Base-by-base conservation (phyloP, 2,113 vertebrate species). In the Boleophthalmus pectinirostris region DNA sequence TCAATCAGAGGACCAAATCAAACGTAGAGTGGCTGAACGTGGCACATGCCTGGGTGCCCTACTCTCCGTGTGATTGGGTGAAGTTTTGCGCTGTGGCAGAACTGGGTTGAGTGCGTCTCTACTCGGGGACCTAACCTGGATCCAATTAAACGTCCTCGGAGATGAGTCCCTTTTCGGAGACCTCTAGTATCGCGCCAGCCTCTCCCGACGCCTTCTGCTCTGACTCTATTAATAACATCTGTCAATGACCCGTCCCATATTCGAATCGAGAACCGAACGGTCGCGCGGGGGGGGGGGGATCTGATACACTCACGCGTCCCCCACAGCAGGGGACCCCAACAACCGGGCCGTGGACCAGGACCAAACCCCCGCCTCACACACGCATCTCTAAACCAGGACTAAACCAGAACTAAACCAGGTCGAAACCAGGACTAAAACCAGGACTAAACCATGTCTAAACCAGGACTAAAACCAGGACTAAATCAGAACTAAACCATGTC, bases 81-180 rank as follows among this genome's bases (percentile, higher is more conserved):
- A 84, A 88, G 85, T 88, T n/a, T 87, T 86, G 47, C 9, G 3
- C 70, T 14, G 57, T 88, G 87, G 88, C 92, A 94, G 91, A 94
- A 93, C 54, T 92, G 88, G 93, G 92, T 92, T 93, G 92, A 82
- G 84, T 75, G 79, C 82, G 82, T 87, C 82, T 92, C 83, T 82
- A 93, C 92, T 92, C 75, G 78, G 93, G 94, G 94, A 93, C 87
- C 85, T 94, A 94, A 93, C 93, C 93, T 90, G 90, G 87, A 94
- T 94, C 90, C 83, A 90, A 92, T 91, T 89, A 88, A 80, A 87
- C 12, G 29, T 86, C 89, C 91, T 90, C 21, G 8, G 87, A 90
- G 89, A 93, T 77, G 70, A 79, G 75, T 61, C 73, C 85, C 84
- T 85, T 87, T 87, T 83, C 75, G 82, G 69, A 87, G 88, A 92